Percentiles rank a stretch among this genome's conserved stretches.
phyloP scores from a whole-genome alignment of 2,888 invertebrate genomes.

The Magallana nippona region DNA sequence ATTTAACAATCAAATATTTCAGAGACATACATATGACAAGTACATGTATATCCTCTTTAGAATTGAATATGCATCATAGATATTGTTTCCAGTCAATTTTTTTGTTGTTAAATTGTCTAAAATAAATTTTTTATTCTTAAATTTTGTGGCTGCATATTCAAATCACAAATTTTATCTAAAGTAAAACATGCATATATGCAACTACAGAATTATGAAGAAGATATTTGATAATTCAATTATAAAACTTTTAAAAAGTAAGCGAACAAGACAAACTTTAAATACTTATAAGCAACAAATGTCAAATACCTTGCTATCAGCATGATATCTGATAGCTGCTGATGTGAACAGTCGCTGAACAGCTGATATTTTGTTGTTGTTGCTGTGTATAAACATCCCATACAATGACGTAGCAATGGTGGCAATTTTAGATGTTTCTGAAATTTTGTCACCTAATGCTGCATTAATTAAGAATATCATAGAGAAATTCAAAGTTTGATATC shows the following conservation, averaged over 20 bases:
- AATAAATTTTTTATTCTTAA: too few relatives aligned
- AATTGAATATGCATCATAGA: constrained; percentile 19
- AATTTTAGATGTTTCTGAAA: constrained; percentile 4
- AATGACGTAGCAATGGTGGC: constrained; percentile 38
- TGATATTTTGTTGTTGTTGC: constrained; percentile 22
- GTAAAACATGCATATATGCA: not conserved
- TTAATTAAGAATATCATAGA: constrained; percentile 6
- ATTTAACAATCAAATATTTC: not conserved
- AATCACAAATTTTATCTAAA: not conserved
- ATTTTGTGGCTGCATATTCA: constrained; percentile 3
- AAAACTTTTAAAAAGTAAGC: constrained; percentile 3
- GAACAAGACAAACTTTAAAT: constrained; percentile 11
- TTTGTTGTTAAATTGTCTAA: not conserved
- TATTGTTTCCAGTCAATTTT: not conserved
- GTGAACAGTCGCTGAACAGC: constrained; percentile 34
- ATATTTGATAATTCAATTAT: not conserved
- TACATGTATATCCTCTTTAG: constrained; percentile 9
- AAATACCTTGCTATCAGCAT: constrained; percentile 41
- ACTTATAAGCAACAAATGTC: not conserved
- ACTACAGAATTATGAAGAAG: not conserved
- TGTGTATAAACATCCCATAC: constrained; percentile 38
- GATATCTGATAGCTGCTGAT: constrained; percentile 21
- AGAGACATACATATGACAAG: not conserved
- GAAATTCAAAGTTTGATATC: constrained; percentile 17
- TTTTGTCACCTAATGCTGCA: constrained; percentile 30